Evolutionary conservation across 1,140 invertebrate genomes (phyloP).

Genomic region (Diabrotica undecimpunctata): DNA sequence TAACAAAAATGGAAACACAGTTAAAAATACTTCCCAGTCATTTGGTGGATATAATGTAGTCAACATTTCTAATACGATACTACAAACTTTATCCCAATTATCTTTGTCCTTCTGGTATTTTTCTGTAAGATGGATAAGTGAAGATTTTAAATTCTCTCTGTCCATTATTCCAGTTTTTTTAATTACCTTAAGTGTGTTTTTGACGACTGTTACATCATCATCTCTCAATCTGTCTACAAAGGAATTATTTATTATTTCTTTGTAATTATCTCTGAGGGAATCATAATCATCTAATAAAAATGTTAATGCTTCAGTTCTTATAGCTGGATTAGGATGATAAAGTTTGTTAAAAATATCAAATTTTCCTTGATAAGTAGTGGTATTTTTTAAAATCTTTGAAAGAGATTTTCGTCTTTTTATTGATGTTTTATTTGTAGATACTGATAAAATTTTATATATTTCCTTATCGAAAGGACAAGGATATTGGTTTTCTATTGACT

Average conservation of each 20-base stretch:
- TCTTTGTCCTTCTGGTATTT: conserved; percentile 26
- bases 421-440: conserved; percentile 13
- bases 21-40: conserved; percentile 45
- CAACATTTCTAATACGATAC: conserved; percentile 13
- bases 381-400: conserved; percentile 30
- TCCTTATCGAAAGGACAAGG: conserved; percentile 63
- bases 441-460: conserved; percentile 40
- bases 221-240: conserved; percentile 57
- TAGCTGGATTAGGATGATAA: conserved; percentile 59
- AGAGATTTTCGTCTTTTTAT: conserved; percentile 25
- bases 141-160: conserved; percentile 21
- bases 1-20: conserved; percentile 58
- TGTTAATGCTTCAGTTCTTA: conserved; percentile 60
- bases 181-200: conserved; percentile 47
- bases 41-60: conserved; percentile 9
- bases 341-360: conserved; percentile 62
- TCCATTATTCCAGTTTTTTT: conserved; percentile 19
- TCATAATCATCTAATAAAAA: conserved; percentile 54
- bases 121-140: conserved; percentile 25
- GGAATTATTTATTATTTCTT: conserved; percentile 55
- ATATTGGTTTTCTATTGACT: conserved; percentile 51
- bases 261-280: conserved; percentile 50
- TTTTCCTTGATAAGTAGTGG: conserved; percentile 21
- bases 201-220: conserved; percentile 54
- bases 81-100: conserved; percentile 18